phyloP scores from a whole-genome alignment of 1,140 invertebrate species.

The Fopius arisanus region DNA sequence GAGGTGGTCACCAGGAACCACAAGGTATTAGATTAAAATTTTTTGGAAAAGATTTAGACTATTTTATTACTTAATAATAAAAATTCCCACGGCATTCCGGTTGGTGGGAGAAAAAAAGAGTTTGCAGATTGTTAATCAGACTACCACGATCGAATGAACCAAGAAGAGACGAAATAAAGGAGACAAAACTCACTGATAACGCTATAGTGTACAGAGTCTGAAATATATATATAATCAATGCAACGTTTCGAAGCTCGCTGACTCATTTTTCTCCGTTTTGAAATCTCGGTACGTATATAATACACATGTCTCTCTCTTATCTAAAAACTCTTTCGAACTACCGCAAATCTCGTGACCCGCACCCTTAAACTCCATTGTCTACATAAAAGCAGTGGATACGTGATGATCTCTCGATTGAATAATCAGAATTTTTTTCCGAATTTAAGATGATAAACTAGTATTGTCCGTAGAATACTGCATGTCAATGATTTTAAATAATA shows the following conservation, averaged over 20 bases:
- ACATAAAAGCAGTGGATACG: neutral
- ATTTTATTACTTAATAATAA: too few relatives aligned
- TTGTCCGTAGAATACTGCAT: too few relatives aligned
- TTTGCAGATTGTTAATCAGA: neutral
- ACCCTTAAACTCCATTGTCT: conserved; percentile 20
- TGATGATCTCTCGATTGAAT: too few relatives aligned
- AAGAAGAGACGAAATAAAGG: neutral
- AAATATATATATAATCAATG: neutral
- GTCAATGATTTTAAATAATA: too few relatives aligned
- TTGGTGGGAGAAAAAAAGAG: too few relatives aligned
- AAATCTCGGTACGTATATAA: neutral
- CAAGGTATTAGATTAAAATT: too few relatives aligned
- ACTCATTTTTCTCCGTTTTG: neutral
- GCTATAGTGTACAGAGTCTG: neutral
- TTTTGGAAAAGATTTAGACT: too few relatives aligned
- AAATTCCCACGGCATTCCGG: too few relatives aligned
- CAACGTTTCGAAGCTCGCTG: neutral
- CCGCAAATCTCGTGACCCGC: conserved; percentile 20
- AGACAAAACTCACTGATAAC: neutral
- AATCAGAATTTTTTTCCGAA: too few relatives aligned
- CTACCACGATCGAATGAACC: neutral
- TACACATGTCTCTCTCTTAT: too few relatives aligned
- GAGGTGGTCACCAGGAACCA: too few relatives aligned
- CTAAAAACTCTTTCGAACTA: conserved; percentile 1
- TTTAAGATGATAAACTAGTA: too few relatives aligned